Percentiles rank a stretch among this genome's conserved stretches.
Conservation (phyloP, 2,113 vertebrate genomes). For the Zosterops pallidus region DNA sequence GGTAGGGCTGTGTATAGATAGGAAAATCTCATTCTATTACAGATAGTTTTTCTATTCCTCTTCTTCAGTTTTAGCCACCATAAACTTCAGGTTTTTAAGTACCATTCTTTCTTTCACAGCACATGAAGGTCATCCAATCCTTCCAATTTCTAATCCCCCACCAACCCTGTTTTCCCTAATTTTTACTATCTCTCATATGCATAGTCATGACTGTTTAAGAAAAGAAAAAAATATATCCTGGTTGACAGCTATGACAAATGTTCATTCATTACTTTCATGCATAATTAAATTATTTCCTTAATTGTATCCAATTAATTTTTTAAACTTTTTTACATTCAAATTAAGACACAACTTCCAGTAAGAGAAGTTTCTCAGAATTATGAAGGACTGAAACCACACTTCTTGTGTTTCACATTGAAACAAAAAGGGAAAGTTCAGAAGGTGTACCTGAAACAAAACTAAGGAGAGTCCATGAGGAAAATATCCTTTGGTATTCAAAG, state of each 20-base stretch:
- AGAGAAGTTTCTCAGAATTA: not conserved
- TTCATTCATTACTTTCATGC: not conserved
- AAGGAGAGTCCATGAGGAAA: not conserved
- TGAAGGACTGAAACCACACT: not conserved
- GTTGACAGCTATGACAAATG: constrained; percentile 18
- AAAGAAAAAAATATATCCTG: not conserved
- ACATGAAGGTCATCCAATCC: not conserved
- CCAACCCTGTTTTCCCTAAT: not conserved
- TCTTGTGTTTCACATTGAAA: not conserved
- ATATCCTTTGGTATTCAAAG: not conserved
- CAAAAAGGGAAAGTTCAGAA: not conserved
- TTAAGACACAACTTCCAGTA: not conserved
- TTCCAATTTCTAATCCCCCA: not conserved
- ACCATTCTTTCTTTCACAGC: not conserved
- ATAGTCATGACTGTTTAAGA: not conserved
- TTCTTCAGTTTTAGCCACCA: not conserved
- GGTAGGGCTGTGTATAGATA: not conserved
- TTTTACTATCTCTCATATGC: not conserved
- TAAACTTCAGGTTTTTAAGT: not conserved
- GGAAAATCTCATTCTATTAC: not conserved
- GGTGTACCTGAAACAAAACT: not conserved
- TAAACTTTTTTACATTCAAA: not conserved
- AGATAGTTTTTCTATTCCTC: not conserved
- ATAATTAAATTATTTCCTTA: constrained; percentile 27
- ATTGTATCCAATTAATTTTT: constrained; percentile 27